Evolutionary conservation across 2,797 vertebrate genomes (phyloP).

Genomic region (Gobionotothen gibberifrons): DNA sequence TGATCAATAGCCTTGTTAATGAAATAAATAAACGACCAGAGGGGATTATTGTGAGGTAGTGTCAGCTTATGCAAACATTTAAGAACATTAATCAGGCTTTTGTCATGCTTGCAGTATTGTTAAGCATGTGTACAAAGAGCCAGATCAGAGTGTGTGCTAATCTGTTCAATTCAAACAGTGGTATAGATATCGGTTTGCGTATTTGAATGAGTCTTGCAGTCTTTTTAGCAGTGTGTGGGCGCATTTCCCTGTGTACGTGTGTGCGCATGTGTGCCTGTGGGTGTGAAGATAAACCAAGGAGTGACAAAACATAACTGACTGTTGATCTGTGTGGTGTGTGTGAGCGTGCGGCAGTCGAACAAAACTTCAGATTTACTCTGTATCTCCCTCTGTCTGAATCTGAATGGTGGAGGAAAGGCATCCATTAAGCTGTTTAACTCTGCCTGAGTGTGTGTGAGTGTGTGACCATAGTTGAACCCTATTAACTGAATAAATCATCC

Average conservation of each 20-base stretch:
- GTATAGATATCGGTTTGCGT: slow-evolving; percentile 27
- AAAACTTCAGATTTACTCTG: slow-evolving; percentile 39
- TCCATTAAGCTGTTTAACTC: slow-evolving; percentile 61
- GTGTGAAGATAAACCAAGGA: slow-evolving; percentile 52
- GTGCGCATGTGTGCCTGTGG: slow-evolving; percentile 16
- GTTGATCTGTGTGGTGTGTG: slow-evolving; percentile 39
- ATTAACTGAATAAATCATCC: slow-evolving; percentile 69
- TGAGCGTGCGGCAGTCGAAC: slow-evolving; percentile 7
- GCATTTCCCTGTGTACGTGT: not conserved
- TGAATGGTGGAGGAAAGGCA: slow-evolving; percentile 31
- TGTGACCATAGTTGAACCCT: slow-evolving; percentile 45
- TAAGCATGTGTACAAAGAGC: slow-evolving; percentile 22
- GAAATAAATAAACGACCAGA: not conserved
- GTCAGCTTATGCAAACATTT: slow-evolving; percentile 24
- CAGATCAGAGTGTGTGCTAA: slow-evolving; percentile 26
- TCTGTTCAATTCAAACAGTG: slow-evolving; percentile 43
- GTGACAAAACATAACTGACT: slow-evolving; percentile 49
- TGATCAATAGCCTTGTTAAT: slow-evolving; percentile 22
- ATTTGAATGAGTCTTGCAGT: slow-evolving; percentile 39
- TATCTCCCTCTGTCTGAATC: slow-evolving; percentile 10
- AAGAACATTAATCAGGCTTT: slow-evolving; percentile 30
- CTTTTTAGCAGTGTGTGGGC: slow-evolving; percentile 36
- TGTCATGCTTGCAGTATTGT: slow-evolving; percentile 36
- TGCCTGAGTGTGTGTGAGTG: slow-evolving; percentile 5
- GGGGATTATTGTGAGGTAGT: slow-evolving; percentile 13